phyloP scores from a whole-genome alignment of 2,888 invertebrate species.

The Hypena proboscidalis region DNA sequence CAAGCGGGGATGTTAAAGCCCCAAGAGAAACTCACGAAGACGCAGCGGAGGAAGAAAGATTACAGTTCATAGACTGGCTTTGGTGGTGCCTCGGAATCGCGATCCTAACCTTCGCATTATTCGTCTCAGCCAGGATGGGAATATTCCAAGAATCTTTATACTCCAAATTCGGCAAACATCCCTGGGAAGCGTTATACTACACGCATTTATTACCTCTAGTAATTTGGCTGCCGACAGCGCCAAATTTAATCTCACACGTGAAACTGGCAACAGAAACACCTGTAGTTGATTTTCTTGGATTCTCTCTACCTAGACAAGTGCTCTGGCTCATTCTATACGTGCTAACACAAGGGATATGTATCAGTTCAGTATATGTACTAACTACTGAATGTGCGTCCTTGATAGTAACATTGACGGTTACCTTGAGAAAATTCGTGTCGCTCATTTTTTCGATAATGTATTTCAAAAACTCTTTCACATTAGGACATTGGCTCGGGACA shows the following conservation, averaged over 20 bases:
- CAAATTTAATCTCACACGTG: slow-evolving; percentile 92
- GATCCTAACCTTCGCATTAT: slow-evolving; percentile 93
- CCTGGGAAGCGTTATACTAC: slow-evolving; percentile 94
- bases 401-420: slow-evolving; percentile 97
- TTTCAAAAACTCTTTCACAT: slow-evolving; percentile 97
- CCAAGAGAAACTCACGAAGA: slow-evolving; percentile 75
- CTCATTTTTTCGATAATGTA: slow-evolving; percentile 97
- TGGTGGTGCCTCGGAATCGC: slow-evolving; percentile 90
- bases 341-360: slow-evolving; percentile 96
- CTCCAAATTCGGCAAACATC: slow-evolving; percentile 94
- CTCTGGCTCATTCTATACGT: slow-evolving; percentile 92
- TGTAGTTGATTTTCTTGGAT: slow-evolving; percentile 85
- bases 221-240: slow-evolving; percentile 91
- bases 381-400: slow-evolving; percentile 97
- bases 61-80: slow-evolving; percentile 79
- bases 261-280: slow-evolving; percentile 89
- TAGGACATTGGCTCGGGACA: slow-evolving; percentile 96
- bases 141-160: slow-evolving; percentile 96
- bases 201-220: slow-evolving; percentile 97
- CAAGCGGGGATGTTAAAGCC: slow-evolving; percentile 89
- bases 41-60: slow-evolving; percentile 68
- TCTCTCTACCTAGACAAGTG: slow-evolving; percentile 90
- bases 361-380: slow-evolving; percentile 96
- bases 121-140: slow-evolving; percentile 98
- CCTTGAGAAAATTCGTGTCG: slow-evolving; percentile 97